phyloP scores from a whole-genome alignment of 2,797 vertebrate species.

The Ctenochaetus hawaiiensis region DNA sequence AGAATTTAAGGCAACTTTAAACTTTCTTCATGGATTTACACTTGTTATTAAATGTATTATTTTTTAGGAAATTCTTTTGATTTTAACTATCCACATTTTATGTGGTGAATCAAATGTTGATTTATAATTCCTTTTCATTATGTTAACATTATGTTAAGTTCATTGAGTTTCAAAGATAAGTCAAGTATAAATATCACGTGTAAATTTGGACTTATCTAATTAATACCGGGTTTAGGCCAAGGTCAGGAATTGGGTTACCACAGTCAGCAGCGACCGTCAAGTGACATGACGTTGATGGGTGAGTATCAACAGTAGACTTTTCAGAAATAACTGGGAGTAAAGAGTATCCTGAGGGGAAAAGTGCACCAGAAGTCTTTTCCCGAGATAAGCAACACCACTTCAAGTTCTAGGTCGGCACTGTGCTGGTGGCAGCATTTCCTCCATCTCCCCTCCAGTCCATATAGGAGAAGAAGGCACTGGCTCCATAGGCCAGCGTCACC shows the following conservation, averaged over 20 bases:
- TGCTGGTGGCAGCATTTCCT: slow-evolving; percentile 88
- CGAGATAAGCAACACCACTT: neutral
- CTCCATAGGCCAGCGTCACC: slow-evolving; percentile 86
- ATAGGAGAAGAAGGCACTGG: slow-evolving; percentile 91
- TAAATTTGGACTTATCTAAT: slow-evolving; percentile 5
- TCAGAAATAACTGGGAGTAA: neutral
- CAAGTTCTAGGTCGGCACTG: slow-evolving; percentile 80
- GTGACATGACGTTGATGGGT: neutral
- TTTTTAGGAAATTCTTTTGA: neutral
- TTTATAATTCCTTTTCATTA: neutral
- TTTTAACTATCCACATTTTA: neutral
- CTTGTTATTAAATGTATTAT: too few relatives aligned
- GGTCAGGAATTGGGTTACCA: slow-evolving; percentile 13
- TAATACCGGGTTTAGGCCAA: neutral
- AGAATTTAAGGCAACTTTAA: too few relatives aligned
- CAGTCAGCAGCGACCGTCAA: neutral
- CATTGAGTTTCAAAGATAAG: neutral
- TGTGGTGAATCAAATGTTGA: neutral
- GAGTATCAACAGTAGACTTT: neutral
- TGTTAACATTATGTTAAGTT: neutral
- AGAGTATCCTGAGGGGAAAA: neutral
- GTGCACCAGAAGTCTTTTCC: neutral
- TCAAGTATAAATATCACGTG: neutral
- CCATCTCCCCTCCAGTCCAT: slow-evolving; percentile 88
- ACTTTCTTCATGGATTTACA: too few relatives aligned